These are phyloP conservation scores for Macquaria ambigua DNA, from an alignment of 2,113 vertebrate genomes.

Conservation along the genomic window DNA sequence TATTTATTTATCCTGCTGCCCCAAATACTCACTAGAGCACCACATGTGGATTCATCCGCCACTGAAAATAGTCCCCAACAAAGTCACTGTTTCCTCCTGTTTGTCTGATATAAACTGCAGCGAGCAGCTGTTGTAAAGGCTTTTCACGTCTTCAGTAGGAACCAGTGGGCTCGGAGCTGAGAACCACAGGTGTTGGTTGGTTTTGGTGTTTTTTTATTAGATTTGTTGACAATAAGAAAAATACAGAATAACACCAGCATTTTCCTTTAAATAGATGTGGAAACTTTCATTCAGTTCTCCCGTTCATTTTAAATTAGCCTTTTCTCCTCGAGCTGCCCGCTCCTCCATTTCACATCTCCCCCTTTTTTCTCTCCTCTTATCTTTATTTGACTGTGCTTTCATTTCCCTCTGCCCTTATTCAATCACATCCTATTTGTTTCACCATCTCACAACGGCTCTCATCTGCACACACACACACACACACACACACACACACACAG, in stretches of 20 bases:
- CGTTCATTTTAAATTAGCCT: background rate
- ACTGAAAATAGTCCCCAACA: no score
- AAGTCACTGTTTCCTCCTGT: no score
- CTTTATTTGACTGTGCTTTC: constrained; percentile 39
- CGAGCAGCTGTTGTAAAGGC: no score
- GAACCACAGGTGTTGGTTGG: background rate
- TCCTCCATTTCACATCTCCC: constrained; percentile 23
- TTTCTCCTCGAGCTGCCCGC: background rate
- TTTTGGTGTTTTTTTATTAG: background rate
- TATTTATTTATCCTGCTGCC: no score
- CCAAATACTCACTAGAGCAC: no score
- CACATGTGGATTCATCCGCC: no score
- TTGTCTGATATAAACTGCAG: no score
- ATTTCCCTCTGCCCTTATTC: constrained; percentile 73
- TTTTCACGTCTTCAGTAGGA: background rate
- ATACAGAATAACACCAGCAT: no score
- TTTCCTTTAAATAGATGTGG: background rate
- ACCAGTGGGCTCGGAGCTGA: background rate
- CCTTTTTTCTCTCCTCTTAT: constrained; percentile 20
- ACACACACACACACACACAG: constrained; percentile 6
- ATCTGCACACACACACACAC: constrained; percentile 9
- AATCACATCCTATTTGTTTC: constrained; percentile 76
- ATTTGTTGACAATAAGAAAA: background rate
- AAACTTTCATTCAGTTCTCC: background rate
- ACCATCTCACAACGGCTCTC: constrained; percentile 17